Evolutionary conservation across 2,113 vertebrate species (phyloP), one percentile per base, ranked within the genome.

Genomic region (Lepus timidus): DNA sequence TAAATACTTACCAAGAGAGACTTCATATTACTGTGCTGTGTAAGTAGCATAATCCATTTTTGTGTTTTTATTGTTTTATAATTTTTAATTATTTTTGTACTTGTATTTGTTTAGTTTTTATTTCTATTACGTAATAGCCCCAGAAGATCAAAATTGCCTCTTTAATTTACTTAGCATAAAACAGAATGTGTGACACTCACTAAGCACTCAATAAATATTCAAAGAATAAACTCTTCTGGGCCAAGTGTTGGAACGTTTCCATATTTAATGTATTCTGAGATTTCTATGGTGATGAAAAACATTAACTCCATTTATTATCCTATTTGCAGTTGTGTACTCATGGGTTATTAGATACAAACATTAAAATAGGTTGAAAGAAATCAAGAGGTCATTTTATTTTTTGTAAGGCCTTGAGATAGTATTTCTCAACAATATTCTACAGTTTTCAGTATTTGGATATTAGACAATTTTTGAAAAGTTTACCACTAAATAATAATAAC

Each of bases 181-280:
- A 68, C 19, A 92, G 22, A n/a, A 39, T 64, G 23, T 82, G 39
- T 90, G 82, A 75, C 3, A n/a, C 39, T 33, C 81, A 27, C 25
- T 93, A 62, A 89, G 9, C 9, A 51, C 68, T 78, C 11, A 78
- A 55, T 39, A 78, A 68, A 49, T 83, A 83, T 29, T 79, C 4
- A 79, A 84, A 91, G 23, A 91, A 51, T 71, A 76, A 92, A 39
- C 7, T 3, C 70, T 82, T 81, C 64, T 33, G 55, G 68, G 20
- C 81, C 82, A 87, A 87, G 39, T 74, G 76, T n/a, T 80, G n/a
- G 92, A 92, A 85, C 31, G 80, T 84, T 64, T 36, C 14, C 36
- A 55, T 20, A 88, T 70, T 61, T 62, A 29, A 55, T 80, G 9
- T 52, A 70, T 85, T 88, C 64, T 81, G 31, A 91, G 23, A 91